phyloP scores from a whole-genome alignment of 2,113 vertebrate genomes.

The Isichthys henryi region DNA sequence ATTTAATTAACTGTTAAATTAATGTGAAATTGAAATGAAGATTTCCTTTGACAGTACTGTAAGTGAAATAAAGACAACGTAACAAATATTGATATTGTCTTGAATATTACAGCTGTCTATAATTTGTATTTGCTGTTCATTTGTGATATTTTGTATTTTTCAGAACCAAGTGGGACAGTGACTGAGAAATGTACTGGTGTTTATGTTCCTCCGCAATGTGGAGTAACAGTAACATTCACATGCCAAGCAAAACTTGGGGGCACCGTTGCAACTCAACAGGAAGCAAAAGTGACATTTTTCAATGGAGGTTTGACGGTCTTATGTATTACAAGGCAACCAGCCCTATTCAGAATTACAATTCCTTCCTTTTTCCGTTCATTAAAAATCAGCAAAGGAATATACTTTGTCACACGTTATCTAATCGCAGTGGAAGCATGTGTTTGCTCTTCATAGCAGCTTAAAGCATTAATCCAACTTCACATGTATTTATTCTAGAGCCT shows the following conservation, averaged over 20 bases:
- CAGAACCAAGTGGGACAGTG: not conserved
- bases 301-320: too few species aligned
- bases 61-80: not conserved
- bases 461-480: not conserved
- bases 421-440: not conserved
- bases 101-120: not conserved
- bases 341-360: too few species aligned
- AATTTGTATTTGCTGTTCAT: not conserved
- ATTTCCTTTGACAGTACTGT: not conserved
- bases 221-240: not conserved
- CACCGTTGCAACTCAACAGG: not conserved
- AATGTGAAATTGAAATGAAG: not conserved
- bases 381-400: too few species aligned
- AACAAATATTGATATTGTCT: not conserved
- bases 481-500: not conserved
- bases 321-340: too few species aligned
- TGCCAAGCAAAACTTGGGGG: not conserved
- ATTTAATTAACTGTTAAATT: not conserved
- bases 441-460: not conserved
- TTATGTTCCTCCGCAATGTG: not conserved
- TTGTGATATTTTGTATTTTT: not conserved
- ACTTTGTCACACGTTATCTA: not conserved
- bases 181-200: not conserved
- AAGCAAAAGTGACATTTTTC: too few species aligned
- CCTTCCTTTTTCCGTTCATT: too few species aligned